Base-by-base conservation (phyloP, 2,888 invertebrate species). In the Epicampocera succincta region DNA sequence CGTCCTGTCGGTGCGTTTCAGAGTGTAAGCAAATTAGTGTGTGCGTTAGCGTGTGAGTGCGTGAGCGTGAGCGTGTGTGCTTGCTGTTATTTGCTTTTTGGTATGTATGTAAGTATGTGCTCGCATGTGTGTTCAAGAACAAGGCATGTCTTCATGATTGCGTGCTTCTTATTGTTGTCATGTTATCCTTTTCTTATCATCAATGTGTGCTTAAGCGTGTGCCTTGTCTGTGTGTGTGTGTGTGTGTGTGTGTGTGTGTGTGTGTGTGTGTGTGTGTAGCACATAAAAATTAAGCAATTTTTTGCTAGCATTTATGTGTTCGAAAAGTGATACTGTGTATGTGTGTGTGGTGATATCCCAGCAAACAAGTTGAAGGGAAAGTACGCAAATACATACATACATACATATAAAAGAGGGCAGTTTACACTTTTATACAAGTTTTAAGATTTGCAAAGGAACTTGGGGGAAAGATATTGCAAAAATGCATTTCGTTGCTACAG, bases 11-110 rank as follows among this genome's bases (percentile, higher is more conserved):
- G 63, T 50, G 25, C 75, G 68, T 48, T 61, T 15, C 8, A 29
- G 46, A 17, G 17, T 15, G 17, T 17, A 40, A 13, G 2, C n/a
- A 46, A 3, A 44, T n/a, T 56, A 21, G 19, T 42, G 29, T 68
- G 48, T 3, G n/a, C n/a, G n/a, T n/a, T n/a, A n/a, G n/a, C n/a
- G n/a, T n/a, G n/a, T n/a, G n/a, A n/a, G n/a, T n/a, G n/a, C n/a
- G n/a, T n/a, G n/a, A n/a, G n/a, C n/a, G n/a, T n/a, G n/a, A n/a
- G n/a, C n/a, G n/a, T n/a, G 11, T 63, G 12, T 46, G 33, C 25
- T 58, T 48, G 38, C 13, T 78, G 46, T 58, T 72, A 65, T 78
- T 79, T 65, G 69, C n/a, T 52, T 73, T 74, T 74, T 73, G 48
- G 52, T 60, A 52, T 66, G 52, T 66, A 54, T 52, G 29, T 33